These are phyloP conservation scores for Poeciliopsis presidionis DNA, from an alignment of 2,797 vertebrate genomes.

Conservation along the genomic window DNA sequence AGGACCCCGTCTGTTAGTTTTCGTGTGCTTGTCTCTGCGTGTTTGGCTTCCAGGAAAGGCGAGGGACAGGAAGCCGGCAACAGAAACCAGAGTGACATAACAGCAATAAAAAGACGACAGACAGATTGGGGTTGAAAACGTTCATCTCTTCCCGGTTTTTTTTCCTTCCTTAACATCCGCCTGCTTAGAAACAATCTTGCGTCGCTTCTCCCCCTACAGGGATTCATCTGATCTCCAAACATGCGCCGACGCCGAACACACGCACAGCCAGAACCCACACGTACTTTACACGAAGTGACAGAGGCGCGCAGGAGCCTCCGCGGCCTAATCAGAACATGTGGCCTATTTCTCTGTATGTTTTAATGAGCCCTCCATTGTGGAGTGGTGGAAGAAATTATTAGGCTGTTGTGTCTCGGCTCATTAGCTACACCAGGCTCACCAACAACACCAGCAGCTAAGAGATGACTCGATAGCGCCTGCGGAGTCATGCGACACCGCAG, in stretches of 20 bases:
- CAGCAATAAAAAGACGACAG: conserved; percentile 25
- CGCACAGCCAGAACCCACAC: conserved; percentile 11
- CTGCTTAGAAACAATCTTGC: conserved; percentile 42
- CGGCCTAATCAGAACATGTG: conserved; percentile 57
- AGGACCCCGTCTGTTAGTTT: conserved; percentile 35
- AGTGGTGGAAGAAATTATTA: conserved; percentile 67
- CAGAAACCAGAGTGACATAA: conserved; percentile 38
- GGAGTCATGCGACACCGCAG: conserved; percentile 54
- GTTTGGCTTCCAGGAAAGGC: conserved; percentile 47
- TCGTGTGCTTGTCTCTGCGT: conserved; percentile 33
- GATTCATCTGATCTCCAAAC: conserved; percentile 40
- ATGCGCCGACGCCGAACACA: conserved; percentile 14
- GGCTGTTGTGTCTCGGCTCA: conserved; percentile 64
- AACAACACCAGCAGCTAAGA: conserved; percentile 65
- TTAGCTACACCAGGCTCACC: conserved; percentile 70
- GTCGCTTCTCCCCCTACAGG: conserved; percentile 38
- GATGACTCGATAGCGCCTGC: conserved; percentile 64
- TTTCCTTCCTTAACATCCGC: conserved; percentile 15
- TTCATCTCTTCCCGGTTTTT: conserved; percentile 3
- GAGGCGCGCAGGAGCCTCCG: conserved; percentile 32
- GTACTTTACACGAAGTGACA: conserved; percentile 26
- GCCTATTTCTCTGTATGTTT: conserved; percentile 56
- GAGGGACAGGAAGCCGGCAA: conserved; percentile 53
- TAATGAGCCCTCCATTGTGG: conserved; percentile 68
- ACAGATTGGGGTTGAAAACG: conserved; percentile 33